Evolutionary conservation across 2,888 invertebrate genomes (phyloP).

Genomic region (Lottia scabra): DNA sequence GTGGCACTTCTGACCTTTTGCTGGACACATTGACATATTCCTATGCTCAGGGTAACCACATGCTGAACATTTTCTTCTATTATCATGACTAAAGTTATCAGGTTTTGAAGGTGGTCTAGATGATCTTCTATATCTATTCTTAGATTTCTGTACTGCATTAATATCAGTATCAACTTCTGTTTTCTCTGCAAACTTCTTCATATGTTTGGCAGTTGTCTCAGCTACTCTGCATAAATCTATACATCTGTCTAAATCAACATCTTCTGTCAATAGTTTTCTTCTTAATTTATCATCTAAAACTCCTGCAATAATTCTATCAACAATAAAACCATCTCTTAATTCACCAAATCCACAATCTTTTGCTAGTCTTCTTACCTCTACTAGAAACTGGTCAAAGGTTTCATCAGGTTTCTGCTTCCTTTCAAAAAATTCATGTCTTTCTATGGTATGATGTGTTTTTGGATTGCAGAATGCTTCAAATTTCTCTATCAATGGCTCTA

Average conservation of each 20-base stretch:
- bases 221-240: not conserved
- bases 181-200: not conserved
- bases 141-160: not conserved
- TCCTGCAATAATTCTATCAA: slow-evolving; percentile 11
- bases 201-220: not conserved
- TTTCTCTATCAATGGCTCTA: not conserved
- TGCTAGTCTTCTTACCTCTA: slow-evolving; percentile 1
- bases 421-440: not conserved
- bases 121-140: not conserved
- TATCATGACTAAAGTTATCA: not conserved
- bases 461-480: slow-evolving; percentile 5
- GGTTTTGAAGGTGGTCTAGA: not conserved
- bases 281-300: not conserved
- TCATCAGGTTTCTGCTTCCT: slow-evolving; percentile 13
- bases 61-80: not conserved
- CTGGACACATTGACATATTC: slow-evolving; percentile 11
- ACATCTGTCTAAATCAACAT: not conserved
- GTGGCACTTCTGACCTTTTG: slow-evolving; percentile 10
- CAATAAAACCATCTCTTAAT: slow-evolving; percentile 16
- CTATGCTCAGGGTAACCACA: slow-evolving; percentile 9
- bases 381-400: slow-evolving; percentile 9
- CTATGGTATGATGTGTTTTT: slow-evolving; percentile 8
- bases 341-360: slow-evolving; percentile 12
- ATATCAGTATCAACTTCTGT: not conserved
- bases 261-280: slow-evolving; percentile 4